Base-by-base conservation (phyloP, 2,797 vertebrate species). In the Selene dorsalis region DNA sequence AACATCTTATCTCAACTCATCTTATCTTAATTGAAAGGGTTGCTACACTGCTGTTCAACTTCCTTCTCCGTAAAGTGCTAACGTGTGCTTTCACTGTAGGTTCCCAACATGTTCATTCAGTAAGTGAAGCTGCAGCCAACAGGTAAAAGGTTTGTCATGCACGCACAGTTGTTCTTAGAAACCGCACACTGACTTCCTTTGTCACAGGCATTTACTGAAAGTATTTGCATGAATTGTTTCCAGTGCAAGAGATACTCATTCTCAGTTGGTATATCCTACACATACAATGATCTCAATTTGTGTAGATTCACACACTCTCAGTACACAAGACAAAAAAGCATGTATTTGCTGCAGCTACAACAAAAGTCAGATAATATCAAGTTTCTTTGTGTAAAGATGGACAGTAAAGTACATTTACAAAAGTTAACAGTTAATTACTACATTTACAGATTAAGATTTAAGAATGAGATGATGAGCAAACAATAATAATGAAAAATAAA, bases 161-260 rank as follows among this genome's bases (percentile, higher is more conserved):
- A 28, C 20, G 39, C 30, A 35, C 26, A 20, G 4, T 28, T 18
- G 69, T 72, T 88, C 41, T 82, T 72, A 72, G 39, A 85, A 88
- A 79, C 80, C 71, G 72, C 69, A 75, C 38, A 62, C 6, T 3
- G 6, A 79, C 79, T 83, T 91, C 88, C 88, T 87, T 83, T 12
- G 69, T 87, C 16, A 24, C 22, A 50, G 45, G 76, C 80, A 80
- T 85, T 78, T 81, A 69, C 74, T 60, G 56, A 75, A 69, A 73
- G 57, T 39, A 17, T 39, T 13, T 50, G 32, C 48, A 79, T 38
- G 32, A 43, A 65, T 61, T 55, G 32, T 75, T 82, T 78, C 32
- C 58, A 66, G 4, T 67, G 24, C 20, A n/a, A 62, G 26, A 56
- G n/a, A 35, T 7, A 3, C 28, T 70, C 47, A 26, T 7, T 14